Base-by-base conservation (phyloP, 2,888 invertebrate genomes). In the Amphiduros pacificus region DNA sequence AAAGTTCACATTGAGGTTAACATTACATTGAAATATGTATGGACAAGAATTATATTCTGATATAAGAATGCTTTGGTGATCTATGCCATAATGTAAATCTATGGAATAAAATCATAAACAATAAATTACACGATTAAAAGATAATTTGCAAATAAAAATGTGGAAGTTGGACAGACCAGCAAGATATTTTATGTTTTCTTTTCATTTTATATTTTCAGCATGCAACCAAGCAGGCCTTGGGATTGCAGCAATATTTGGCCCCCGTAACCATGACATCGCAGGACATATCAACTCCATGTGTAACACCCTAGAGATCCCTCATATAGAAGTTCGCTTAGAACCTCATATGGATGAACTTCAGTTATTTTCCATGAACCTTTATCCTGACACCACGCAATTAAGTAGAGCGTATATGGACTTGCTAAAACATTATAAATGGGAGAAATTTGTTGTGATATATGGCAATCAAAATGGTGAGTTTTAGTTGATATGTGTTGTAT, bases 151-250 rank as follows among this genome's bases (percentile, higher is more conserved):
- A n/a, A n/a, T n/a, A n/a, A n/a, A n/a, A n/a, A n/a, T n/a, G n/a
- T n/a, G n/a, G n/a, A n/a, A n/a, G n/a, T n/a, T n/a, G n/a, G n/a
- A n/a, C n/a, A n/a, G n/a, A n/a, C n/a, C n/a, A n/a, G n/a, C n/a
- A n/a, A n/a, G n/a, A n/a, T n/a, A n/a, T n/a, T n/a, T n/a, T n/a
- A n/a, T n/a, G n/a, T n/a, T n/a, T n/a, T n/a, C n/a, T n/a, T 44
- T 22, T 44, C 22, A 14, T 51, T 40, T 55, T 56, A 40, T 31
- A 20, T 27, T 72, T 72, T 22, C 74, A 80, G 80, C 79, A n/a
- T 80, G 80, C 64, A 67, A 71, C 52, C 78, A 77, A 62, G 72
- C 78, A 4, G 63, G 66, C 17, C 63, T 69, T 22, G 69, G 69
- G n/a, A 62, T 69, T 20, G 69, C 69, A 9, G 64, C 69, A 44